Percentiles rank a stretch among this genome's conserved stretches.
Evolutionary conservation across 2,888 invertebrate species (phyloP).

Genomic region (Torymus texanus): DNA sequence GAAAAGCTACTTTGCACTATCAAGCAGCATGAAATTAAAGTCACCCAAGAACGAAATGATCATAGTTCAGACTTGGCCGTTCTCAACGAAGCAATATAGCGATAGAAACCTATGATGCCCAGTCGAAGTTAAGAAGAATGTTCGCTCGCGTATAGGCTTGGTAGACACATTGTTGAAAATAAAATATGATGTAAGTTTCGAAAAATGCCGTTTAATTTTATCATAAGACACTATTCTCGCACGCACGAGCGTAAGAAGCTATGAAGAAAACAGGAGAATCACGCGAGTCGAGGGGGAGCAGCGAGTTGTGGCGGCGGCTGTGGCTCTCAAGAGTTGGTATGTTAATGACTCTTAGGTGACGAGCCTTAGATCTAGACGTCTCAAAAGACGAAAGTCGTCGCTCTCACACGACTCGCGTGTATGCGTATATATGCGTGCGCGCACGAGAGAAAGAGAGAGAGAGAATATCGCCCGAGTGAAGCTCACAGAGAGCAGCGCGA

Average conservation of each 20-base stretch:
- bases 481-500: slow-evolving; percentile 9
- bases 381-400: slow-evolving; percentile 57
- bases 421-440: slow-evolving; percentile 43
- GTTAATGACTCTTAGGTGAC: slow-evolving; percentile 74
- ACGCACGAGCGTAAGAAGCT: slow-evolving; percentile 9
- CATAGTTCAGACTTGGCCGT: background rate
- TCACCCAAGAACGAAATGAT: background rate
- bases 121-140: background rate
- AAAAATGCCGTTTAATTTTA: slow-evolving; percentile 53
- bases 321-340: slow-evolving; percentile 62
- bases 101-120: too few relatives aligned
- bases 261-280: slow-evolving; percentile 14
- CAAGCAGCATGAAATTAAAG: slow-evolving; percentile 8
- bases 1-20: too few relatives aligned
- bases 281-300: background rate
- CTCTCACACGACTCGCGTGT: slow-evolving; percentile 2
- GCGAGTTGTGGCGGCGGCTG: background rate
- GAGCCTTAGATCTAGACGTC: slow-evolving; percentile 72
- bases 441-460: slow-evolving; percentile 5
- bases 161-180: slow-evolving; percentile 32
- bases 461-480: slow-evolving; percentile 47
- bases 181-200: slow-evolving; percentile 40
- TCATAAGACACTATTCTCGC: slow-evolving; percentile 1
- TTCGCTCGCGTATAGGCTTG: background rate
- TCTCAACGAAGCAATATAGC: too few relatives aligned